Evolutionary conservation across 1,140 invertebrate genomes (phyloP), one percentile per base, ranked within the genome.

Genomic region (Lordiphosa mommai): DNA sequence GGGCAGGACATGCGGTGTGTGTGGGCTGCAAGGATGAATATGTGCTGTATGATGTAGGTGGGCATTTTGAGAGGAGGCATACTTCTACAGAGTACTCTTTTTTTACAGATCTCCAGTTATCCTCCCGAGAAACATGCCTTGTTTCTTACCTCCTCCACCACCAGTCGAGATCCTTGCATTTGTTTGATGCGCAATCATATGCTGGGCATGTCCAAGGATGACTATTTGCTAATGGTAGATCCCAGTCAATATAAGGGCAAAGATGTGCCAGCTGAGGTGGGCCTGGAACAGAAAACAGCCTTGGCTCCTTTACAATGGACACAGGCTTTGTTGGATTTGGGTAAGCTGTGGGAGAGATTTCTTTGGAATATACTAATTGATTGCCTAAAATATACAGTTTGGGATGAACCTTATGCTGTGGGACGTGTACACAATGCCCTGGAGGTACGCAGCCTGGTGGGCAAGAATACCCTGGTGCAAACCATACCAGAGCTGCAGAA

Each of bases 351-450:
- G 2, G 1, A 23, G 9, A 6, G 23, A 27, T 27, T 17, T 7
- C 17, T 20, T 20, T n/a, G n/a, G 14, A 13, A 6, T 34, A 13
- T 4, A 8, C 12, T 4, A 3, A 8, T 23, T 4, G 13, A 5
- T 57, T 5, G 9, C 5, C 1, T 27, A 7, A n/a, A n/a, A 6
- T n/a, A 59, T 82, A 91, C 79, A 96, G 96, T 93, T 9, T 96
- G 97, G 92, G 96, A 98, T 90, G 93, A 95, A 76, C 97, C 97
- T 10, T 99, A 96, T 90, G 89, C 97, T 3, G 89, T 99, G 33
- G 96, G 95, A 13, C 91, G 98, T 13, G 90, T 97, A 10, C 91
- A 93, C 37, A 95, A 96, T 64, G 92, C 91, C 61, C 90, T 98
- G 10, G 95, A 98, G 90, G 92, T 98, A 16, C 92, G 95, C 59